phyloP scores from a whole-genome alignment of 2,888 invertebrate species.

The Aspidapion aeneum region DNA sequence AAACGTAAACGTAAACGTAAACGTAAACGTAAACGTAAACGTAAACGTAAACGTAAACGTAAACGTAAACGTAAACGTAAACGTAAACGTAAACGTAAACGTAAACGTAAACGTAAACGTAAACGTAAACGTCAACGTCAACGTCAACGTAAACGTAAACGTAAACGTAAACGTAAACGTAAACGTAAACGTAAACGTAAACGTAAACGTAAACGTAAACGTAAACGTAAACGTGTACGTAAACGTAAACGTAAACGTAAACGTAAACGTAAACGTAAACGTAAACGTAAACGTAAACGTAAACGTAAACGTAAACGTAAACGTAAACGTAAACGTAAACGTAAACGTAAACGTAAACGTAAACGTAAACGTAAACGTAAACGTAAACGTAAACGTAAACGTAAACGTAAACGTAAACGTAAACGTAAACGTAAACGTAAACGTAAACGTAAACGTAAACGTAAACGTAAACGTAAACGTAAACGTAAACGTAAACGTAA shows the following conservation, averaged over 20 bases:
- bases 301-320: background rate
- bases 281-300: background rate
- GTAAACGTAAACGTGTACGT: background rate
- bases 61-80: background rate
- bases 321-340: background rate
- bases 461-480: background rate
- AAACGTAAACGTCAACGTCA: background rate
- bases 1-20: background rate
- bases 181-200: background rate
- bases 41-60: background rate
- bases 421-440: background rate
- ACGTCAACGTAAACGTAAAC: background rate
- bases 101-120: background rate
- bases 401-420: background rate
- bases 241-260: background rate
- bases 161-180: background rate
- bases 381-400: background rate
- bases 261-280: background rate
- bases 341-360: background rate
- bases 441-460: background rate
- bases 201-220: background rate
- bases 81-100: background rate
- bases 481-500: background rate
- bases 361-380: background rate
- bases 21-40: background rate